Base-by-base conservation (phyloP, 1,140 invertebrate species). In the Magallana gigas region DNA sequence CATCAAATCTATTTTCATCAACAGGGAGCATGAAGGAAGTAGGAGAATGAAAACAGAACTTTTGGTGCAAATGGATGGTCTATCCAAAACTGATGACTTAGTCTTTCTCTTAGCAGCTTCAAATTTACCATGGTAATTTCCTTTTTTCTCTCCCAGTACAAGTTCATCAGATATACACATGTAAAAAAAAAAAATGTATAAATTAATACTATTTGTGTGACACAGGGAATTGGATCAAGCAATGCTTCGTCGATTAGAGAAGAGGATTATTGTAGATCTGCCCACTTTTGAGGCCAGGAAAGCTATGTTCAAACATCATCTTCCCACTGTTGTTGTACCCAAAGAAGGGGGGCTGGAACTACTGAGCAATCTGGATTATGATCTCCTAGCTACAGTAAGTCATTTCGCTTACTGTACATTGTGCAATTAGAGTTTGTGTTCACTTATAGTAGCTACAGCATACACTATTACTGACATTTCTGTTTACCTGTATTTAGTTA, bases 21-120 rank as follows among this genome's bases (percentile, higher is more conserved):
- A 83, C 87, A 95, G 94, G 80, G 96, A 96, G 90, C 96, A 96
- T 93, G 96, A 96, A 91, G 96, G 95, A 64, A 95, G 95, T 91
- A 90, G 95, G 57, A 90, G 96, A 76, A 95, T 96, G 95, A 96
- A 96, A 91, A 96, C 95, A 71, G 95, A 98, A 96, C 96, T 98
- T 0, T 95, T 99, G 16, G 98, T 98, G 90, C 97, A 98, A 89
- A 96, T 98, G 90, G 96, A 97, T 90, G 96, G 96, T 82, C 95
- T 96, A n/a, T 91, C 94, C 18, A 94, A 95, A 88, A 94, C 96
- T 8, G 96, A 96, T 85, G 95, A 95, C 88, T 94, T 96, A 57
- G 96, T 99, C 57, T 97, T 99, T 91, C 95, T 99, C 0, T 94
- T 99, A 68, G 98, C 98, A 29, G 97, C 98, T 81, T 98, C 98